Evolutionary conservation across 2,888 invertebrate genomes (phyloP), one percentile per base, ranked within the genome.

Genomic region (Rhopalosiphum nymphaeae): DNA sequence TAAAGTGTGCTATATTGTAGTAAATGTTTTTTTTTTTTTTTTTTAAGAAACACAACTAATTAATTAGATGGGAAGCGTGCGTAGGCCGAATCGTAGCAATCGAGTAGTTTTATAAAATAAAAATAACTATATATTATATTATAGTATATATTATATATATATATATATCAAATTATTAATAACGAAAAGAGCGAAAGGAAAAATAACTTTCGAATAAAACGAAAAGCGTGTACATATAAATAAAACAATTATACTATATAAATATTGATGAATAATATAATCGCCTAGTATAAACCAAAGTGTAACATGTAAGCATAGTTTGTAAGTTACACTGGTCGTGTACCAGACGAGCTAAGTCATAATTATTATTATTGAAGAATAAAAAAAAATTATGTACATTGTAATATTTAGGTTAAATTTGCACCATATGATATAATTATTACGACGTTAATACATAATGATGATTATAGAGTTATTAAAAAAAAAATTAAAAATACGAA

Each of bases 381-480:
- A 90, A 89, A 61, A 61, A 61, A 94, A 87, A 86, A 85, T 89
- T 89, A 56, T 94, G 94, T 94, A 91, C 86, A 94, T 94, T 94
- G 92, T 93, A 94, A 90, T n/a, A 13, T 86, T 91, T 94, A 94
- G 91, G 91, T 94, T 94, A 94, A 94, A 86, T 91, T 91, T 90
- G 93, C 93, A 93, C 93, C 93, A 85, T 57, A 44, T 89, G 88
- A 90, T 88, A 49, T 67, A n/a, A 92, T 61, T 92, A 92, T 93
- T 44, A 93, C 61, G 67, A 93, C 56, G 84, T 93, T 93, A 84
- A 88, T 92, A 86, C 46, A 56, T 87, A 61, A 93, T 89, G 89
- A 89, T 84, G 84, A 86, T 49, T 93, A 93, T 94, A 90, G 85
- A 46, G 90, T 90, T 90, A 57, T 93, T 67, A 46, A 88, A 67